Evolutionary conservation across 2,797 vertebrate species (phyloP), one percentile per base, ranked within the genome.

Genomic region (Urocyon cinereoargenteus): DNA sequence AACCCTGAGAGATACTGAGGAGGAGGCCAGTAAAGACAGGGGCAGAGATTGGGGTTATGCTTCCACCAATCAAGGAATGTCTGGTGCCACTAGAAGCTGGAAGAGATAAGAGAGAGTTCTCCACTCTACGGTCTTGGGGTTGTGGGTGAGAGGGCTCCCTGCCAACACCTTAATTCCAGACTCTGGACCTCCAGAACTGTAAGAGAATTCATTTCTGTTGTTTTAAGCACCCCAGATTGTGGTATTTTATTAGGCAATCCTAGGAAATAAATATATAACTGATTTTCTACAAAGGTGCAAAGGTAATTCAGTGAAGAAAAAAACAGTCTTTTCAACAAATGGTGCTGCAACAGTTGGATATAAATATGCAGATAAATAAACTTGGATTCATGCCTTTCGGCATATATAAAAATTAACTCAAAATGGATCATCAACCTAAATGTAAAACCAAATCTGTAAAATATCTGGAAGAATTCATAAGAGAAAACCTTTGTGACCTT

Each of bases 351-450:
- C 45, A 83, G 40, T 34, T 61, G 40, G 57, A 12, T 72, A 59
- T 45, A 5, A n/a, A 34, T 21, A 70, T 6, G 16, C 51, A 88
- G 73, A 84, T 31, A 78, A 28, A n/a, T 70, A 55, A 18, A 40
- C 5, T 26, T 90, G 57, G 49, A 59, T 70, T 64, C n/a, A 15
- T 59, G 92, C 45, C 40, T 91, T 79, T 61, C n/a, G 26, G 31
- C 31, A 45, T 40, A 18, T 12, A 31, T 19, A 92, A 83, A 86
- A 97, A 79, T 86, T 22, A 94, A 87, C 55, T 90, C 77, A 57
- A 92, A 81, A 70, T 57, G 51, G 31, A 61, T 57, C 59, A 18
- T 49, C 55, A 61, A 66, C 18, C 61, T 78, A 72, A 77, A 24
- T n/a, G 4, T 45, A 86, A 93, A 86, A 84, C 34, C 22, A 72